These are phyloP conservation scores for Entomobrya proxima DNA, from an alignment of 2,888 invertebrate species.

Conservation along the genomic window DNA sequence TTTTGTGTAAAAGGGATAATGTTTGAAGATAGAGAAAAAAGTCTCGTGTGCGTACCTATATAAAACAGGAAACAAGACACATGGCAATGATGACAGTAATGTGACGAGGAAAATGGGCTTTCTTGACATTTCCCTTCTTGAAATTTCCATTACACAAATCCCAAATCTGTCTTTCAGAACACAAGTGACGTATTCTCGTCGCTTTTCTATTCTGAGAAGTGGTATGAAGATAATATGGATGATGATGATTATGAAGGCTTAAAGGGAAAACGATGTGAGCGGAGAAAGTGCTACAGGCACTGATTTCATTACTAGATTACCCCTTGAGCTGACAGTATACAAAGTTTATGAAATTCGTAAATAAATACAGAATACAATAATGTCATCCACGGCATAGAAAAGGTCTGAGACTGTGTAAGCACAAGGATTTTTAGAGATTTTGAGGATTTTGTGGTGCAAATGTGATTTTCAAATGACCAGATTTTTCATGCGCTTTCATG, in stretches of 20 bases:
- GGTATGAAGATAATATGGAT: slow-evolving; percentile 1
- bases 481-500: too few relatives aligned
- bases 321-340: slow-evolving; percentile 29
- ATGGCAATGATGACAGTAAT: slow-evolving; percentile 67
- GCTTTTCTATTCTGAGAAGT: neutral
- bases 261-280: neutral
- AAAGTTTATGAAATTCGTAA: slow-evolving; percentile 11
- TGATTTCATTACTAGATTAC: slow-evolving; percentile 61
- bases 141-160: slow-evolving; percentile 66
- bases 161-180: slow-evolving; percentile 63
- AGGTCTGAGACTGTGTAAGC: neutral
- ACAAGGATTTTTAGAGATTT: too few relatives aligned
- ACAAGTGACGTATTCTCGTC: slow-evolving; percentile 44
- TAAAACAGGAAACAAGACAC: slow-evolving; percentile 62
- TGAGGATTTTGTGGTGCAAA: too few relatives aligned
- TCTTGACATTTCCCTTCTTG: slow-evolving; percentile 67
- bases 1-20: neutral
- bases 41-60: slow-evolving; percentile 2
- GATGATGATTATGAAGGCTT: slow-evolving; percentile 38
- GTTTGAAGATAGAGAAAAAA: neutral
- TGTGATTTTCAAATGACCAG: too few relatives aligned
- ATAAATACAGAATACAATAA: neutral
- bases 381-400: neutral
- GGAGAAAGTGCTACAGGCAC: slow-evolving; percentile 25
- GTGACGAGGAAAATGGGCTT: slow-evolving; percentile 65